A percentile compares a stretch with the other conserved stretches of the same genome.
These are phyloP conservation scores for Corythaixoides concolor DNA, from an alignment of 2,113 vertebrate species.

Conservation along the genomic window DNA sequence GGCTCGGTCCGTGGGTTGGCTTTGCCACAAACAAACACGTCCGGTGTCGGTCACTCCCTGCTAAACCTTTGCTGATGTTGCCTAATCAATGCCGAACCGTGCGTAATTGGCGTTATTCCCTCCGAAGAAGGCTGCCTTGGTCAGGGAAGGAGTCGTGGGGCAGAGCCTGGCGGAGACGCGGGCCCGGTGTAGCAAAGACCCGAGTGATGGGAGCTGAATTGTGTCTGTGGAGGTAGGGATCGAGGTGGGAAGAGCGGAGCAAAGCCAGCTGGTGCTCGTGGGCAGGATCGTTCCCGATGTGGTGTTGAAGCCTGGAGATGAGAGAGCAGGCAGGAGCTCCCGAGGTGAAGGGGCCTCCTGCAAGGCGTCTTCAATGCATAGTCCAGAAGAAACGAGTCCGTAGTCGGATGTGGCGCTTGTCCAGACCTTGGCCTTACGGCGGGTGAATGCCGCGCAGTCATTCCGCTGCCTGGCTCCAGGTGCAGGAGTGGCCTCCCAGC, in stretches of 20 bases:
- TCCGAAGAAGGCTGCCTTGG: neutral
- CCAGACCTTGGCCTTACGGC: no score
- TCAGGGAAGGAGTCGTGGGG: neutral
- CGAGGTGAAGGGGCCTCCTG: neutral
- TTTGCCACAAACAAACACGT: rapidly evolving
- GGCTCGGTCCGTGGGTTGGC: rapidly evolving
- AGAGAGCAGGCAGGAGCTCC: neutral
- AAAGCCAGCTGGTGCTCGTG: neutral
- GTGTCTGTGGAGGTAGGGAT: neutral
- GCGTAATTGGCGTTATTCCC: rapidly evolving
- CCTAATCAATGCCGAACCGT: rapidly evolving
- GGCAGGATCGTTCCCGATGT: rapidly evolving
- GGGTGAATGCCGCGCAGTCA: rapidly evolving
- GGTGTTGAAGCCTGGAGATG: neutral
- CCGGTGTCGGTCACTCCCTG: neutral
- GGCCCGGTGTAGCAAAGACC: neutral
- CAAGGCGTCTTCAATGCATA: rapidly evolving
- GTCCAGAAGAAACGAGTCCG: neutral
- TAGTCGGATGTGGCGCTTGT: rapidly evolving
- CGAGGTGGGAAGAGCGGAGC: neutral
- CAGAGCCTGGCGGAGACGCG: neutral
- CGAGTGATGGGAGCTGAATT: neutral
- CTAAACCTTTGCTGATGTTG: rapidly evolving
- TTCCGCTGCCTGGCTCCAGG: neutral
- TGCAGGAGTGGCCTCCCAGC: neutral